Conservation (phyloP, 2,797 vertebrate species). For the Benthosema pterotum region DNA sequence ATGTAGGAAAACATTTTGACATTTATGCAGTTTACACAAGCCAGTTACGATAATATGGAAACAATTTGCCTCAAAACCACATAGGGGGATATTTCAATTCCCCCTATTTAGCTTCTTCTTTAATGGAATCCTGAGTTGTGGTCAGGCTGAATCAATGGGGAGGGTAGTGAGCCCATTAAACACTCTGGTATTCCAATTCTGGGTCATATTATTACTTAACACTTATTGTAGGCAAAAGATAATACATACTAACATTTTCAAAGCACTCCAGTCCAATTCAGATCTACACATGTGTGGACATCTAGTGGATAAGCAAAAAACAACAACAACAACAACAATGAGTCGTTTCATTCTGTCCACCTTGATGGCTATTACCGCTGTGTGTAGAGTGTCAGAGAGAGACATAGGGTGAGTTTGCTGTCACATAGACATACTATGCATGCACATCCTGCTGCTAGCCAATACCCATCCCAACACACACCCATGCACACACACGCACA, state of each 20-base stretch:
- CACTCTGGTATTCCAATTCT: too few species aligned
- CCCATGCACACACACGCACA: too few species aligned
- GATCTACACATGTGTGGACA: too few species aligned
- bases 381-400: slow-evolving; percentile 36
- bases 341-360: slow-evolving; percentile 58
- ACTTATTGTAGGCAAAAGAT: too few species aligned
- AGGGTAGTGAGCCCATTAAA: slow-evolving; percentile 65
- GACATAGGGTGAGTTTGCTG: slow-evolving; percentile 34
- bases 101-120: slow-evolving; percentile 34
- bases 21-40: not conserved
- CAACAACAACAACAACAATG: slow-evolving; percentile 69
- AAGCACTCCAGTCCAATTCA: too few species aligned
- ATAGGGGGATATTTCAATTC: slow-evolving; percentile 23
- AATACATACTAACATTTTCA: too few species aligned
- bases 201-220: too few species aligned
- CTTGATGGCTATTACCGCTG: slow-evolving; percentile 59
- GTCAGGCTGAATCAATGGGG: slow-evolving; percentile 33
- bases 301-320: slow-evolving; percentile 71
- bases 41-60: slow-evolving; percentile 24
- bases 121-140: slow-evolving; percentile 64
- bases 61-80: slow-evolving; percentile 15
- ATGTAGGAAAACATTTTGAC: not conserved
- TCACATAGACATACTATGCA: slow-evolving; percentile 4
- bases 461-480: too few species aligned
- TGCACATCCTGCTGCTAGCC: not conserved